A percentile compares a stretch with the other conserved stretches of the same genome.
Conservation (phyloP, 2,888 invertebrate species). For the Cheilosia pagana region DNA sequence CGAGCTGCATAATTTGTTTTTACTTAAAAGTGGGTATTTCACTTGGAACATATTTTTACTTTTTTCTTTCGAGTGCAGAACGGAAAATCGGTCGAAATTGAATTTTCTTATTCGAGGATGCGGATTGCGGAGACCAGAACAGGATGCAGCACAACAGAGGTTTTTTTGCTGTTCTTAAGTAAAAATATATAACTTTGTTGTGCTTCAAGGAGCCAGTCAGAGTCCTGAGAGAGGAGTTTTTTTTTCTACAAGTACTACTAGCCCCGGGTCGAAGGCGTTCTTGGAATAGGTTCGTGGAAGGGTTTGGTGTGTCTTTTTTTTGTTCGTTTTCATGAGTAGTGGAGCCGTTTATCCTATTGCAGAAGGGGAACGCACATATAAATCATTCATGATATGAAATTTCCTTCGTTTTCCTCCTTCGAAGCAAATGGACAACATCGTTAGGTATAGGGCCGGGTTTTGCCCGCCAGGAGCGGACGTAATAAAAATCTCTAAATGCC, state of each 20-base stretch:
- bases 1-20: constrained; percentile 62
- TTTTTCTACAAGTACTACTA: constrained; percentile 14
- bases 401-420: constrained; percentile 43
- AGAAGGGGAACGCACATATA: constrained; percentile 46
- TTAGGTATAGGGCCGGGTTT: constrained; percentile 6
- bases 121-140: constrained; percentile 23
- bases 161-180: constrained; percentile 30
- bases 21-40: constrained; percentile 58
- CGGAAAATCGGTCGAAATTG: constrained; percentile 50
- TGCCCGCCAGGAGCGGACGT: constrained; percentile 30
- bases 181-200: constrained; percentile 47
- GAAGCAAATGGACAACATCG: constrained; percentile 32
- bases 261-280: constrained; percentile 5
- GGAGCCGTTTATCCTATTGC: constrained; percentile 62
- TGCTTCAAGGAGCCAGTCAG: constrained; percentile 9
- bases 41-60: constrained; percentile 13
- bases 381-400: constrained; percentile 66
- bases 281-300: constrained; percentile 24
- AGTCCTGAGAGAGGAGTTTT: neutral
- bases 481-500: constrained; percentile 66
- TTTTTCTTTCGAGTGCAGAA: neutral
- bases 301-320: neutral
- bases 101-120: constrained; percentile 40
- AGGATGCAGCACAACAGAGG: constrained; percentile 21
- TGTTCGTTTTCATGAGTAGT: constrained; percentile 39